Evolutionary conservation across 2,797 vertebrate genomes (phyloP), one percentile per base, ranked within the genome.

Genomic region (Acipenser transmontanus): DNA sequence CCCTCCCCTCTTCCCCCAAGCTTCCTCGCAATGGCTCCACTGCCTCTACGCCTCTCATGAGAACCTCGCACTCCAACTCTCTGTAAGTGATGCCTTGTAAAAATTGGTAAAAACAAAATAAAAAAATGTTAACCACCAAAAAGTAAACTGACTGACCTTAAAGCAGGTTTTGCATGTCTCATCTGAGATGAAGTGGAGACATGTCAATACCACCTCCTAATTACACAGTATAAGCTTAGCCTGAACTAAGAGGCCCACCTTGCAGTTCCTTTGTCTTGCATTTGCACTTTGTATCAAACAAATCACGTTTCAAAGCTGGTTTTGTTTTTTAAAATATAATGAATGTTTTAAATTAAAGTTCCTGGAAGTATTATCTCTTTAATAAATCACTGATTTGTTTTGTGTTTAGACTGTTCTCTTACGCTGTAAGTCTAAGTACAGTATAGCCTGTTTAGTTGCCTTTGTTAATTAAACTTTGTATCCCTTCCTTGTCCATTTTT

Each of bases 1-100:
- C 97, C 0, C 72, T 98, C 62, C 96, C 95, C 4, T 96, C 95
- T 7, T 98, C 97, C 0, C 97, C 97, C 0, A 98, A 98, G 75
- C 84, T 99, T 3, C 91, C 88, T 3, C 97, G 97, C 82, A 95
- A 96, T 0, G 92, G 83, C 67, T 84, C 91, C 8, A 68, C 86
- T 0, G 74, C 87, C 62, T 82, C 91, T 56, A 82, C 90, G 0
- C 91, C 93, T 0, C 74, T 95, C 77, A 89, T 97, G 81, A 91
- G 95, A 84, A 91, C 85, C 73, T 95, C 96, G 0, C 95, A 96
- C 83, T 98, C 96, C 81, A 96, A 87, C 82, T 92, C 94, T 0
- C 84, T 98, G 96, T 99, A 82, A 75, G 96, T 88, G 13, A 8
- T 70, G 49, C 34, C 34, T 34, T 34, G 34, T 34, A 34, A 34